Evolutionary conservation across 2,113 vertebrate species (phyloP), one percentile per base, ranked within the genome.

Genomic region (Morone chrysops): DNA sequence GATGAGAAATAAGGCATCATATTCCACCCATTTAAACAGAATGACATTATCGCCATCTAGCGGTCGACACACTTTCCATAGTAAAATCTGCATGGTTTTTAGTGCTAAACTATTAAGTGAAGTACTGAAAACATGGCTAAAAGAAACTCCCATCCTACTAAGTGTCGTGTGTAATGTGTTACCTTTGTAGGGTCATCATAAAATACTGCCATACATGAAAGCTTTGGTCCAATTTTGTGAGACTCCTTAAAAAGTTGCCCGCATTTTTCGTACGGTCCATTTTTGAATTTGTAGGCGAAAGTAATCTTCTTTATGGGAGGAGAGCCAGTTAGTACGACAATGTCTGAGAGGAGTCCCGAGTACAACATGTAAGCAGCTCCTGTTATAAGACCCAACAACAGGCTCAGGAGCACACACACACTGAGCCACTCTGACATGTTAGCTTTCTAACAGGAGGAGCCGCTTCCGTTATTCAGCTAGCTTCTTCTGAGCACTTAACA

Each of bases 161-260:
- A 41, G 8, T 13, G 9, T 18, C n/a, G 6, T 62, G 57, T 31
- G n/a, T 16, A 1, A 3, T 13, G 9, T 2, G 76, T 89, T 94
- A 99, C 97, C 96, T 95, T 94, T 78, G 95, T 95, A 16, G 97
- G 97, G 83, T 96, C 96, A 92, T 97, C 97, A 0, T 98, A 99
- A 96, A 96, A 98, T 83, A 99, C 81, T 0, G 95, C 96, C 0
- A 99, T 94, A 70, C 94, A 94, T 45, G 91, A 89, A 22, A 98
- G 95, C 74, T 94, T 95, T 0, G 97, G 97, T 43, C 95, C 97
- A 87, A 98, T 90, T 47, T 93, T 96, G 91, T 92, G 94, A 87
- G 96, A 96, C 10, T 99, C 97, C 0, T 94, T 96, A 79, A 97
- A 97, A 90, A 98, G 93, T 80, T 90, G 84, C 10, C 95, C 95